Evolutionary conservation across 2,888 invertebrate species (phyloP).

Genomic region (Microctonus brassicae): DNA sequence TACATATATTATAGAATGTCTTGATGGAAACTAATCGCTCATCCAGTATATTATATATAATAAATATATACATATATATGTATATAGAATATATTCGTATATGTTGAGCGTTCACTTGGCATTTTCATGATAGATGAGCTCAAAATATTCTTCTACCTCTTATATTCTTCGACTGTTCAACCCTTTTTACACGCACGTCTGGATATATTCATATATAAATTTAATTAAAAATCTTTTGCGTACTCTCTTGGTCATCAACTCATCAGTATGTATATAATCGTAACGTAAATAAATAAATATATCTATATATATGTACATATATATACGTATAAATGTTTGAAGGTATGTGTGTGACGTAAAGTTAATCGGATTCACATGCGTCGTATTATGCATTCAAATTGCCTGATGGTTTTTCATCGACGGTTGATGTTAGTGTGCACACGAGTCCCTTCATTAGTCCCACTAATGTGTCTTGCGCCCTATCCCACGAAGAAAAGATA

Average conservation of each 20-base stretch:
- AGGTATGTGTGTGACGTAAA: slow-evolving; percentile 54
- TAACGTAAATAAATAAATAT: neutral
- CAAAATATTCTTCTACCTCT: neutral
- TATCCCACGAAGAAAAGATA: slow-evolving; percentile 10
- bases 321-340: neutral
- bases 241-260: slow-evolving; percentile 35
- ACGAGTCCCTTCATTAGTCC: slow-evolving; percentile 59
- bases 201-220: neutral
- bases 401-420: slow-evolving; percentile 32
- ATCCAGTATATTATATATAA: too few relatives aligned
- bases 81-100: neutral
- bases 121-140: slow-evolving; percentile 25
- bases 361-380: slow-evolving; percentile 54
- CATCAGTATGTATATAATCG: slow-evolving; percentile 45
- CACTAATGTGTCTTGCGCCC: slow-evolving; percentile 60
- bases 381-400: slow-evolving; percentile 36
- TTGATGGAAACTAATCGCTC: slow-evolving; percentile 11
- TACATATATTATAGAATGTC: neutral
- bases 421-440: slow-evolving; percentile 22
- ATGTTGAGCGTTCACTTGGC: slow-evolving; percentile 9
- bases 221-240: slow-evolving; percentile 38
- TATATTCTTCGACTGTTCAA: neutral
- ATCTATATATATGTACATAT: neutral
- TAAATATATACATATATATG: too few relatives aligned
- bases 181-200: neutral